Conservation (phyloP, 2,888 invertebrate genomes). For the Entomobrya multifasciata region DNA sequence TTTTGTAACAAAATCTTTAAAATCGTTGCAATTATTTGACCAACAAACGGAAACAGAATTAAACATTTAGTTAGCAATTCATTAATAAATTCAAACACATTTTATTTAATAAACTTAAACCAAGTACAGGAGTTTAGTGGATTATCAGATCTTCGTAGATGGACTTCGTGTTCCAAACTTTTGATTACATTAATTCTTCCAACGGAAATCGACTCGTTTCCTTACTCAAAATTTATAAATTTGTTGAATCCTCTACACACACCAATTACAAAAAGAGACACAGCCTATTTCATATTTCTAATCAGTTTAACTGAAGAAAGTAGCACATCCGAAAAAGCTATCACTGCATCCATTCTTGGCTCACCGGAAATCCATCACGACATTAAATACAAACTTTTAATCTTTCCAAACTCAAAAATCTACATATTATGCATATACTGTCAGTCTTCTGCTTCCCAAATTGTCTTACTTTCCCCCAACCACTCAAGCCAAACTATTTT, state of each 20-base stretch:
- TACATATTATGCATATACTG: conserved; percentile 9
- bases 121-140: neutral
- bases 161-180: neutral
- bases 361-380: neutral
- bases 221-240: neutral
- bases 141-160: neutral
- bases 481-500: neutral
- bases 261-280: neutral
- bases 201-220: neutral
- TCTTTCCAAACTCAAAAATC: neutral
- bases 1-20: neutral
- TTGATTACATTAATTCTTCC: neutral
- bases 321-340: neutral
- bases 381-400: neutral
- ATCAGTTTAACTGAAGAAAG: neutral
- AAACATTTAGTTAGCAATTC: neutral
- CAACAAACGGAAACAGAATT: neutral
- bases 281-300: conserved; percentile 10
- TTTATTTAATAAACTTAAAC: neutral
- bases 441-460: neutral
- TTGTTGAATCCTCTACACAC: neutral
- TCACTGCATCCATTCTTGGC: neutral
- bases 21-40: neutral
- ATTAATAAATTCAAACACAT: neutral
- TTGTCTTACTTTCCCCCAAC: neutral